Evolutionary conservation across 2,797 vertebrate genomes (phyloP), one percentile per base, ranked within the genome.

Genomic region (Forpus xanthops): DNA sequence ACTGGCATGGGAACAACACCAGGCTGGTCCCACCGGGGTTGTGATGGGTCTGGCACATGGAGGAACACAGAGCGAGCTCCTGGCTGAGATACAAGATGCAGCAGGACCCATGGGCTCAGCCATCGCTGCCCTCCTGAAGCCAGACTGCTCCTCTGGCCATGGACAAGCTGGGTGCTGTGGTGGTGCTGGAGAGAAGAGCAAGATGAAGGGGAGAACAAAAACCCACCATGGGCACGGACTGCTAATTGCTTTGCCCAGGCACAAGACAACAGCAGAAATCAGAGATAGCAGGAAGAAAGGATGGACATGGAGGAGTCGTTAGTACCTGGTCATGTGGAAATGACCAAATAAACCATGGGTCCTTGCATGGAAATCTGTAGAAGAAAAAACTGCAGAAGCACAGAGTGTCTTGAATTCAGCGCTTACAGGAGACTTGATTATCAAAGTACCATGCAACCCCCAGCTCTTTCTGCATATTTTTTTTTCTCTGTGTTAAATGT

Each of bases 321-420:
- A 55, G 64, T 20, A 33, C 0, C 2, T 16, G 80, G 24, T 28
- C 60, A 10, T 3, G 58, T 58, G 76, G 76, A 83, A 78, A 58
- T 24, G 71, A 53, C 73, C 55, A 67, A 75, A 89, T 15, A 65
- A 91, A 71, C 68, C 74, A 56, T 4, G 42, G 91, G 85, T 61
- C 84, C 64, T 9, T 30, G 89, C 85, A 39, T 15, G 67, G 94
- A 90, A 71, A 91, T 25, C 49, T 80, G 75, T 81, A 70, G 85
- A 72, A 72, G 91, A 49, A 79, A 87, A 91, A 72, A 35, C 71
- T 87, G 94, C 94, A 65, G 81, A 56, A 94, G 94, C 67, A 85
- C 12, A 7, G 94, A 77, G 84, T 7, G 71, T 87, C 91, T 74
- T 62, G 65, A 68, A 49, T 78, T 86, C 84, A 83, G 82, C 74